phyloP scores from a whole-genome alignment of 2,113 vertebrate genomes.

The Pluvialis apricaria region DNA sequence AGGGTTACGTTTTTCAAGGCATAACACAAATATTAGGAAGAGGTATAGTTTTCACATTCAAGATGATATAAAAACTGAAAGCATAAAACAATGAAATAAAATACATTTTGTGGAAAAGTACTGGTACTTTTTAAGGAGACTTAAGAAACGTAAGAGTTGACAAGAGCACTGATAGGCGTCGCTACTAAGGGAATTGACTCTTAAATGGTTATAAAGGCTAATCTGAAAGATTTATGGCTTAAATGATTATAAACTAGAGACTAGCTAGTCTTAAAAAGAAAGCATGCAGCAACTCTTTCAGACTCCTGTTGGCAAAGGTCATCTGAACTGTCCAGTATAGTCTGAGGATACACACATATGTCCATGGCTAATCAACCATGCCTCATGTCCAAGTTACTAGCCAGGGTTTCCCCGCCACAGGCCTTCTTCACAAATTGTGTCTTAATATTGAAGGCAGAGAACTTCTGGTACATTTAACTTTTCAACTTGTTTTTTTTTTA shows the following conservation, averaged over 20 bases:
- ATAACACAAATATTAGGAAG: not conserved
- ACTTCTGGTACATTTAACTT: not conserved
- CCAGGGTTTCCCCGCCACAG: not conserved
- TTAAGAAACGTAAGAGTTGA: not conserved
- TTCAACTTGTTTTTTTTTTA: not conserved
- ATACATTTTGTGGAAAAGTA: not conserved
- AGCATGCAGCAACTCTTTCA: not conserved
- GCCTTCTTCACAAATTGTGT: not conserved
- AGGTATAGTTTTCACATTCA: not conserved
- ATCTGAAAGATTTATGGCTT: not conserved
- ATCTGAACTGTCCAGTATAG: not conserved
- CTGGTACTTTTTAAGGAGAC: not conserved
- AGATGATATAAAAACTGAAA: not conserved
- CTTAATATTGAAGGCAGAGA: not conserved
- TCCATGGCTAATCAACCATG: not conserved
- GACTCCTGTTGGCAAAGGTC: not conserved
- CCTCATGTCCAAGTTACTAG: not conserved
- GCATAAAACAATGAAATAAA: not conserved
- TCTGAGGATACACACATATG: not conserved
- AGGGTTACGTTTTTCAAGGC: not conserved
- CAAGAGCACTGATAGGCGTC: not conserved
- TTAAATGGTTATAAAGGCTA: not conserved
- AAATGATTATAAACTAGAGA: not conserved
- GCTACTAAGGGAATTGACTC: not conserved
- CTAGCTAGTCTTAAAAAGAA: not conserved